A percentile compares a stretch with the other conserved stretches of the same genome.
Conservation (phyloP, 2,888 invertebrate genomes). For the Neoitamus cyanurus region DNA sequence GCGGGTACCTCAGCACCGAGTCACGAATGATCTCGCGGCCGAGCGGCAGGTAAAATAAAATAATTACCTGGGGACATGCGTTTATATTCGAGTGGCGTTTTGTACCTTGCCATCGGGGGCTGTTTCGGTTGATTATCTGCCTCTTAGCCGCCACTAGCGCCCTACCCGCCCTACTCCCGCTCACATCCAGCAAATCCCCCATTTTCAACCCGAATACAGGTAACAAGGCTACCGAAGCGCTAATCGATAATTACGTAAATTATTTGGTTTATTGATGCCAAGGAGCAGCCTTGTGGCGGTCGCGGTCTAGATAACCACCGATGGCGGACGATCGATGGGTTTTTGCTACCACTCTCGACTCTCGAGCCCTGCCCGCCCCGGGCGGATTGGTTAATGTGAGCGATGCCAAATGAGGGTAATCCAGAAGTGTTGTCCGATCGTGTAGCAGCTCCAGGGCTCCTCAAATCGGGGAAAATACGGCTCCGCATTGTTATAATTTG, state of each 20-base stretch:
- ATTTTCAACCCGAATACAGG: conserved; percentile 25
- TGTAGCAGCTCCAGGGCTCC: conserved; percentile 2
- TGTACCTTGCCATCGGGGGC: conserved; percentile 33
- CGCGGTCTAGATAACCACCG: conserved; percentile 21
- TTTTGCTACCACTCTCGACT: background rate
- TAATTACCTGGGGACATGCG: conserved; percentile 36
- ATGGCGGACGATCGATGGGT: conserved; percentile 2
- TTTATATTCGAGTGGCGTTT: conserved; percentile 28
- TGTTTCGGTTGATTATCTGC: conserved; percentile 1
- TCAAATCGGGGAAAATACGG: background rate
- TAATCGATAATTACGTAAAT: conserved; percentile 46
- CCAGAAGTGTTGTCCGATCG: conserved; percentile 34
- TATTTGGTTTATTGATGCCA: conserved; percentile 43
- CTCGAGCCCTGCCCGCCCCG: background rate
- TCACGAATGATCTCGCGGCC: conserved; percentile 39
- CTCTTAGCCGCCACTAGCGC: background rate
- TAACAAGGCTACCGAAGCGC: conserved; percentile 47
- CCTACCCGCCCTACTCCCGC: background rate
- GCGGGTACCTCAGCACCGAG: conserved; percentile 1
- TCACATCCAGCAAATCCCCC: background rate
- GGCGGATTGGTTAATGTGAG: background rate
- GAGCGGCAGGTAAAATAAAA: conserved; percentile 9
- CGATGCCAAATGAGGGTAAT: background rate
- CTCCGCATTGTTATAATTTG: background rate
- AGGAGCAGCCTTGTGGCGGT: background rate